Evolutionary conservation across 2,888 invertebrate genomes (phyloP), one percentile per base, ranked within the genome.

Genomic region (Leucozona laternaria): DNA sequence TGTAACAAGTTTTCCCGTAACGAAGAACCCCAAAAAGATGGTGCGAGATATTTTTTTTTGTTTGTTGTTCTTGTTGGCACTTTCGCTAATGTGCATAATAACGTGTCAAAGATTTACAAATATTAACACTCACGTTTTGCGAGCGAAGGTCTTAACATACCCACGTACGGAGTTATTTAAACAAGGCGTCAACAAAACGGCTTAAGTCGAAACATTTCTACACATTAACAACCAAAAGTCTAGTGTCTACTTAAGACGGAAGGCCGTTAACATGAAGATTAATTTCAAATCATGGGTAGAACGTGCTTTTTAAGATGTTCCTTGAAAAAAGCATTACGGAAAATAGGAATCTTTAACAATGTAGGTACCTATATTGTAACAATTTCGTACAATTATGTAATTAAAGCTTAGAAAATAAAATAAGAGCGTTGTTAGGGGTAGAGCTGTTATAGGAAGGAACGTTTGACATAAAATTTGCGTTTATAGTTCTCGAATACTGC

Each of bases 241-340:
- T 80, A 76, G 62, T 37, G 50, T 20, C 43, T 68, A 72, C 58
- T 71, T 77, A 81, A 50, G 57, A 25, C 40, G 62, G 48, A 31
- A 64, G 57, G 75, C 62, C 64, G 70, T 79, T 79, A 83, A 75
- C 79, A 75, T 48, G 75, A 62, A 71, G 62, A 81, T 85, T 85
- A 85, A 85, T 72, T 81, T 77, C 53, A 57, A 77, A 57, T 85
- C 72, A 81, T 85, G 83, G 75, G 75, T 66, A 70, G 43, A 62
- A 71, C 75, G 75, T 84, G 83, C 55, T 78, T 73, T 66, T 68
- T 62, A 55, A 22, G 50, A 73, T 43, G 79, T 57, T 58, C 13
- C 68, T 40, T 66, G 60, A 53, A 58, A 53, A 60, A 66, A 43
- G 43, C 64, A 64, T 64, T 22, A 66, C 37, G n/a, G 25, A 25